phyloP scores from a whole-genome alignment of 2,113 vertebrate genomes.

The Nerophis lumbriciformis region DNA sequence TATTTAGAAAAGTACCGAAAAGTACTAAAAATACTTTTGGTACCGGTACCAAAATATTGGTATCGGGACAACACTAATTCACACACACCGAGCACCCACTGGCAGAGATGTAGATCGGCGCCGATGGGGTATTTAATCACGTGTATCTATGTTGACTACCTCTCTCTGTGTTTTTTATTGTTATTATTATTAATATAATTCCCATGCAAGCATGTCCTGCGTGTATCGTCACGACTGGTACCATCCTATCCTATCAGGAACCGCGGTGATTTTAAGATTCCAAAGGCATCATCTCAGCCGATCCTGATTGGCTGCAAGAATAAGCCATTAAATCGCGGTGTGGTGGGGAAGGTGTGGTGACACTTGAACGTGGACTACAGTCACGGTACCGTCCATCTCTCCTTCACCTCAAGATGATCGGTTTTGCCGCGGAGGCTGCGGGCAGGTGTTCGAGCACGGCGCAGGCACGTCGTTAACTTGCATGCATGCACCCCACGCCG shows the following conservation, averaged over 20 bases:
- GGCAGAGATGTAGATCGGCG: too few relatives aligned
- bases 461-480: conserved; percentile 44
- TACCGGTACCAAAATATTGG: too few relatives aligned
- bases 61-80: too few relatives aligned
- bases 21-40: too few relatives aligned
- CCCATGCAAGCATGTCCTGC: conserved; percentile 15
- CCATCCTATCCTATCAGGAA: conserved; percentile 25
- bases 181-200: conserved; percentile 5
- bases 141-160: background rate
- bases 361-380: conserved; percentile 36
- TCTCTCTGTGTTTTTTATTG: conserved; percentile 9
- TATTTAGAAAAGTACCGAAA: too few relatives aligned
- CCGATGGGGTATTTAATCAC: background rate
- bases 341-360: conserved; percentile 31
- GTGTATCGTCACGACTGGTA: conserved; percentile 27
- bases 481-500: conserved; percentile 40
- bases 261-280: conserved; percentile 13
- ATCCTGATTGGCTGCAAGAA: conserved; percentile 20
- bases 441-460: conserved; percentile 52
- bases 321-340: conserved; percentile 9
- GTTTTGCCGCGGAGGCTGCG: background rate
- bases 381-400: too few relatives aligned
- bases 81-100: too few relatives aligned
- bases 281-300: conserved; percentile 28
- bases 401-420: background rate